Evolutionary conservation across 2,797 vertebrate species (phyloP).

Genomic region (Eremophila alpestris): DNA sequence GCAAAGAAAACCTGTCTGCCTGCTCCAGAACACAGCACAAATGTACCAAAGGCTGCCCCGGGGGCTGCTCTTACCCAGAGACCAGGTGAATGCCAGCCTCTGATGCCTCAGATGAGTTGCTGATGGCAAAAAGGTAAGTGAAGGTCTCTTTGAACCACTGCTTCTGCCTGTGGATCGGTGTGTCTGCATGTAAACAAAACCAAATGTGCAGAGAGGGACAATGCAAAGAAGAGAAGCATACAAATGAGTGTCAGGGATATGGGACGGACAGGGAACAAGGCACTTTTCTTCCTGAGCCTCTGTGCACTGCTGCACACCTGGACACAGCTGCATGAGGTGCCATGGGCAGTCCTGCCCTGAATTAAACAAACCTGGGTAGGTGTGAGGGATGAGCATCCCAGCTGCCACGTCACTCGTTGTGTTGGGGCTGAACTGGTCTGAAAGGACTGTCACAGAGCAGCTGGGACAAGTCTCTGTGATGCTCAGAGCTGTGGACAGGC

Average conservation of each 20-base stretch:
- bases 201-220: neutral
- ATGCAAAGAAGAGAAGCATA: neutral
- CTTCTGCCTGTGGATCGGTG: constrained; percentile 79
- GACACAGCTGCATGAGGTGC: neutral
- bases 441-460: constrained; percentile 82
- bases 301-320: fast-evolving
- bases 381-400: constrained; percentile 82
- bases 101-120: constrained; percentile 78
- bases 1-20: neutral
- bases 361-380: constrained; percentile 69
- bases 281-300: neutral
- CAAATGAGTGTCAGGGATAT: neutral
- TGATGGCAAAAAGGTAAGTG: constrained; percentile 81
- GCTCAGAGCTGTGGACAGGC: constrained; percentile 88
- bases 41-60: neutral
- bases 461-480: constrained; percentile 76
- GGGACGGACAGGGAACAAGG: neutral
- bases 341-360: fast-evolving
- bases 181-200: constrained; percentile 69
- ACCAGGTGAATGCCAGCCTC: constrained; percentile 85
- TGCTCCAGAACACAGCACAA: neutral
- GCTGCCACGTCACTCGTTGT: constrained; percentile 92
- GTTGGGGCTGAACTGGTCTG: constrained; percentile 86
- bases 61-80: constrained; percentile 83
- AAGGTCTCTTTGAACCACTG: constrained; percentile 90